Conservation (phyloP, 2,113 vertebrate genomes). For the western clawed frog (Xenopus tropicalis) region UCB_Xtro_10.0 CM004443.2:154690501-154691000, state of each 20-base stretch:
- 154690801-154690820: slow-evolving; percentile 31
- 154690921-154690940: slow-evolving; percentile 9
- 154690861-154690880: slow-evolving; percentile 36
- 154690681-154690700: too few relatives aligned
- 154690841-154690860: slow-evolving; percentile 31
- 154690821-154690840: slow-evolving; percentile 39
- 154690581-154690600: too few relatives aligned
- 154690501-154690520: too few relatives aligned
- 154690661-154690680: too few relatives aligned
- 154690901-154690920: slow-evolving; percentile 27
- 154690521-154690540: too few relatives aligned
- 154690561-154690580: too few relatives aligned
- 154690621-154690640: too few relatives aligned
- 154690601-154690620: too few relatives aligned
- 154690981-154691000: slow-evolving; percentile 35
- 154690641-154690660: too few relatives aligned
- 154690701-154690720: too few relatives aligned
- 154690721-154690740: too few relatives aligned
- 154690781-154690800: slow-evolving; percentile 15
- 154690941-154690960: slow-evolving; percentile 44
- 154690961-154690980: slow-evolving; percentile 33
- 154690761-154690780: slow-evolving; percentile 9
- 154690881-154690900: slow-evolving; percentile 31
- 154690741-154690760: neutral
- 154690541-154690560: too few relatives aligned